Evolutionary conservation across 2,888 invertebrate species (phyloP).

Genomic region (Ommatoiulus sabulosus): DNA sequence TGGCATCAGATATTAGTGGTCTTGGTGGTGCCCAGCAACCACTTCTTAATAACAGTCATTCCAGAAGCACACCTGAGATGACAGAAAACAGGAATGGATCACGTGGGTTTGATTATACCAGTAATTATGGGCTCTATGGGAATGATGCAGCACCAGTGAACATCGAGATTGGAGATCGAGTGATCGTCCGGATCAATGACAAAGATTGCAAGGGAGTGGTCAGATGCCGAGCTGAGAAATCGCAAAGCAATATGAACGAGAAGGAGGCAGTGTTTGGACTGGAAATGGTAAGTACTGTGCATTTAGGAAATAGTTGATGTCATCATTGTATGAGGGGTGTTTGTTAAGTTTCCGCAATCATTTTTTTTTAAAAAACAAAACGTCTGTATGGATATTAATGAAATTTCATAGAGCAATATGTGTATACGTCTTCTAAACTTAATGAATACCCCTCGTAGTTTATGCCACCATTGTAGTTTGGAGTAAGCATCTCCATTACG

Average conservation of each 20-base stretch:
- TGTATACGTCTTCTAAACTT: no score
- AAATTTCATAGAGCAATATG: no score
- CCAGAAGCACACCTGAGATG: slow-evolving; percentile 29
- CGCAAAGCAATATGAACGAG: background rate
- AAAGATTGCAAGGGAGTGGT: slow-evolving; percentile 46
- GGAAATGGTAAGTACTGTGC: slow-evolving; percentile 42
- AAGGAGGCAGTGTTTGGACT: background rate
- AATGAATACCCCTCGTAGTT: no score
- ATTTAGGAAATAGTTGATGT: background rate
- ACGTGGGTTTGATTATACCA: background rate
- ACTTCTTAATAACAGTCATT: slow-evolving; percentile 24
- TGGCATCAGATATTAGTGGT: background rate
- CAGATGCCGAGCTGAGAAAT: background rate
- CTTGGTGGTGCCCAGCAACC: background rate
- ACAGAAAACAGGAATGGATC: slow-evolving; percentile 40
- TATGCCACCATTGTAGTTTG: no score
- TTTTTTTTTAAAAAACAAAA: background rate
- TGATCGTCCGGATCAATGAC: slow-evolving; percentile 26
- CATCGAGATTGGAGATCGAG: slow-evolving; percentile 30
- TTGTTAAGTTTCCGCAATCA: no score
- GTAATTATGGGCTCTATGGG: background rate
- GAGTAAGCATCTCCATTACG: no score
- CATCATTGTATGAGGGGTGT: no score
- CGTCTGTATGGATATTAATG: no score
- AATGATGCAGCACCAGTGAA: slow-evolving; percentile 18